Conservation (phyloP, 1,140 invertebrate genomes). For the Elymnias hypermnestra region DNA sequence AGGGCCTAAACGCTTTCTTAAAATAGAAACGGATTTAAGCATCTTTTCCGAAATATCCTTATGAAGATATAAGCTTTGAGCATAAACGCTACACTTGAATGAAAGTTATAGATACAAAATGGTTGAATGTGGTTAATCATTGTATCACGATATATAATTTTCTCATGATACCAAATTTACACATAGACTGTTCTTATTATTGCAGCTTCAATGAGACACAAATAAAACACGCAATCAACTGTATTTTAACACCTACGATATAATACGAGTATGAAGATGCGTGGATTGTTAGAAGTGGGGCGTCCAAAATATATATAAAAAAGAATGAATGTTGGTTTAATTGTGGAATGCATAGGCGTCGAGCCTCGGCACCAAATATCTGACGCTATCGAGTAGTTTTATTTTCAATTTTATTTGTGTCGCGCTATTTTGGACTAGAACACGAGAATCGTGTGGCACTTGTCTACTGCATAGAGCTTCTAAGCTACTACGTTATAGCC, state of each 20-base stretch:
- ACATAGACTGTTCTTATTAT: too few relatives aligned
- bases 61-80: too few relatives aligned
- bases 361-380: constrained; percentile 45
- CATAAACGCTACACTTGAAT: too few relatives aligned
- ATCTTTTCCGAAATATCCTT: too few relatives aligned
- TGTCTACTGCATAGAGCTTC: constrained; percentile 53
- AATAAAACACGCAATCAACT: background rate
- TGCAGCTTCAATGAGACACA: too few relatives aligned
- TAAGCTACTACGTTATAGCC: constrained; percentile 34
- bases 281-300: background rate
- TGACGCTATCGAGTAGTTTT: constrained; percentile 66
- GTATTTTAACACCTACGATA: background rate
- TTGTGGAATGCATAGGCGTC: constrained; percentile 49
- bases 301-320: constrained; percentile 17
- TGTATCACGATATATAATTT: too few relatives aligned
- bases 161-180: too few relatives aligned
- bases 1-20: too few relatives aligned
- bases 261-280: background rate
- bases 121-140: too few relatives aligned
- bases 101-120: too few relatives aligned
- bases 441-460: constrained; percentile 45
- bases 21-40: too few relatives aligned
- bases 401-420: constrained; percentile 74
- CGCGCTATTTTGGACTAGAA: constrained; percentile 69
- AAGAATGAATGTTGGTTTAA: constrained; percentile 45